A percentile compares a stretch with the other conserved stretches of the same genome.
These are phyloP conservation scores for Amorpha juglandis DNA, from an alignment of 2,888 invertebrate species.

Conservation along the genomic window DNA sequence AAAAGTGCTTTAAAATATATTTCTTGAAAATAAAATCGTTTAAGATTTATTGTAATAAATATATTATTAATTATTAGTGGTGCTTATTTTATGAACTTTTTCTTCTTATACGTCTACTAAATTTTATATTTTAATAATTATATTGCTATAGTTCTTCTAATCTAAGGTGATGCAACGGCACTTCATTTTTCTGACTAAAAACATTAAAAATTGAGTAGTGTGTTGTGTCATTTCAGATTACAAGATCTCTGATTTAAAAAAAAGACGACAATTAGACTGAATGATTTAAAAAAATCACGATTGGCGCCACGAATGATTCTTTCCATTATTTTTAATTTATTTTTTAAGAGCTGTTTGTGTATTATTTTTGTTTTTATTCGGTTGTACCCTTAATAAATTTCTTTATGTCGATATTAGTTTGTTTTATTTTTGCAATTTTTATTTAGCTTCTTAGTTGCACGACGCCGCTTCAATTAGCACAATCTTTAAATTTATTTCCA, in stretches of 20 bases:
- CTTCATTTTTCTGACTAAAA: no score
- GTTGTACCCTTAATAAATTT: conserved; percentile 41
- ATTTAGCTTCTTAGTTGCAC: conserved; percentile 16
- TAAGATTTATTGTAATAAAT: background rate
- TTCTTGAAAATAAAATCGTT: background rate
- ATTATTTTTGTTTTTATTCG: conserved; percentile 41
- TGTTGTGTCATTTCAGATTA: no score
- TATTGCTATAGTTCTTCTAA: background rate
- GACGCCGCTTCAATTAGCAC: background rate
- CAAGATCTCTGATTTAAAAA: no score
- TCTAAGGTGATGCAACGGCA: background rate
- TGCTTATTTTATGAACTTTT: background rate
- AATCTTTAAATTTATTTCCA: background rate
- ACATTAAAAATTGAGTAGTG: no score
- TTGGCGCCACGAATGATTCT: background rate
- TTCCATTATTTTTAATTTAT: conserved; percentile 33
- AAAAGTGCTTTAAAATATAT: background rate
- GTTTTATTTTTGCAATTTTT: conserved; percentile 31
- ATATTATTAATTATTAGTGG: conserved; percentile 10
- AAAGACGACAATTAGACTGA: conserved; percentile 11
- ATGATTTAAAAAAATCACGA: conserved; percentile 10
- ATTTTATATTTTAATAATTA: background rate
- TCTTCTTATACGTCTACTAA: background rate
- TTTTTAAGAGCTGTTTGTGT: conserved; percentile 41
- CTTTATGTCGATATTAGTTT: conserved; percentile 30